Conservation (phyloP, 2,113 vertebrate species). For the Neogobius melanostomus region DNA sequence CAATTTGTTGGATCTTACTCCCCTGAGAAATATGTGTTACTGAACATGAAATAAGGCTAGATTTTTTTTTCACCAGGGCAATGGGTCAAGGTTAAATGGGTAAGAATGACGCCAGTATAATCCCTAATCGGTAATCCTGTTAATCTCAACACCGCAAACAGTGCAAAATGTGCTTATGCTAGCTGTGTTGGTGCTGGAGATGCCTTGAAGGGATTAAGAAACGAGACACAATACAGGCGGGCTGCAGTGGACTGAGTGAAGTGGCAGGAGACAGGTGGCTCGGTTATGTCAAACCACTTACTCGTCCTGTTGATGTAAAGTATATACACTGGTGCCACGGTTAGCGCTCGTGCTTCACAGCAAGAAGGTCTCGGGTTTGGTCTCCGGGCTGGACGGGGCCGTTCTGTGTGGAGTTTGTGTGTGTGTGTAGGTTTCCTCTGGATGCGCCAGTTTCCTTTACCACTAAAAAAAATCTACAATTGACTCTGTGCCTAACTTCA, state of each 20-base stretch:
- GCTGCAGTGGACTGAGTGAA: slow-evolving; percentile 9
- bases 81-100: slow-evolving; percentile 63
- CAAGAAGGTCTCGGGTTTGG: too few species aligned
- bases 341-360: too few species aligned
- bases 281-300: not conserved
- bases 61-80: slow-evolving; percentile 5
- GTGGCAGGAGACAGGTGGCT: not conserved
- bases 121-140: slow-evolving; percentile 72
- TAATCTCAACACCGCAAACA: slow-evolving; percentile 68
- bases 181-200: slow-evolving; percentile 45
- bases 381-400: too few species aligned
- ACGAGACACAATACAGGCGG: slow-evolving; percentile 46
- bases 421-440: too few species aligned
- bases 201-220: slow-evolving; percentile 58
- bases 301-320: slow-evolving; percentile 1
- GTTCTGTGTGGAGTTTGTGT: too few species aligned
- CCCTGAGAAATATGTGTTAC: slow-evolving; percentile 18
- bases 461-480: too few species aligned
- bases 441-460: too few species aligned
- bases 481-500: too few species aligned
- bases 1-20: slow-evolving; percentile 31
- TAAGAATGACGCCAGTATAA: slow-evolving; percentile 58
- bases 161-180: slow-evolving; percentile 57
- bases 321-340: too few species aligned
- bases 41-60: slow-evolving; percentile 17